Evolutionary conservation across 2,113 vertebrate species (phyloP).

Genomic region (Pygoscelis adeliae): DNA sequence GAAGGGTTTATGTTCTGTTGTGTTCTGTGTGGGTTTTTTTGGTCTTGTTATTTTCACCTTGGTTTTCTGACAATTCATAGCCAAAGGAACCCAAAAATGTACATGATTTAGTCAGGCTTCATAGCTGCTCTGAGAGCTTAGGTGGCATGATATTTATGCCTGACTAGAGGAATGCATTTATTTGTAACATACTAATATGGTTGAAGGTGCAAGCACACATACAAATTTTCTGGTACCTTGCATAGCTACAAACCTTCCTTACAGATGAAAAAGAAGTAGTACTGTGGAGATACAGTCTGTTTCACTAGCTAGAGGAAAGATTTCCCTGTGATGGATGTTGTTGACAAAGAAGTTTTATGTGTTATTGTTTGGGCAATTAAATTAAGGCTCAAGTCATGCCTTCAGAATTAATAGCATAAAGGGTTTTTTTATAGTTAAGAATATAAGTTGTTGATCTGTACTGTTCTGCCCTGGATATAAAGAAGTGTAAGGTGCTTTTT

Average conservation of each 20-base stretch:
- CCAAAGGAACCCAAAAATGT: neutral
- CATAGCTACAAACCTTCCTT: neutral
- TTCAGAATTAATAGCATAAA: neutral
- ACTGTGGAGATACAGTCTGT: neutral
- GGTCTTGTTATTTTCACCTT: neutral
- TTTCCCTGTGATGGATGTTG: neutral
- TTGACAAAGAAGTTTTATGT: neutral
- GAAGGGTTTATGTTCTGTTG: neutral
- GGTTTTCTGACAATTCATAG: conserved; percentile 39
- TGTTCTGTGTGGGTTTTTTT: neutral
- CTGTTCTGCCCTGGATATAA: neutral
- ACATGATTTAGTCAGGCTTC: conserved; percentile 16
- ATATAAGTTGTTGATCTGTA: neutral
- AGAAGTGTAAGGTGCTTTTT: neutral
- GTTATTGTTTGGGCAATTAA: neutral
- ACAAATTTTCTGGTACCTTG: neutral
- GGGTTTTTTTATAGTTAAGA: neutral
- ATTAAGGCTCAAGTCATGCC: neutral
- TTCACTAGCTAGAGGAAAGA: neutral
- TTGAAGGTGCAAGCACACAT: neutral
- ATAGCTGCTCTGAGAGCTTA: neutral
- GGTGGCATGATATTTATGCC: neutral
- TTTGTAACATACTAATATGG: neutral
- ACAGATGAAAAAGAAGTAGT: neutral
- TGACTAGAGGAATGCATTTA: neutral